Evolutionary conservation across 2,888 invertebrate genomes (phyloP).

Genomic region (Melanchra persicariae): DNA sequence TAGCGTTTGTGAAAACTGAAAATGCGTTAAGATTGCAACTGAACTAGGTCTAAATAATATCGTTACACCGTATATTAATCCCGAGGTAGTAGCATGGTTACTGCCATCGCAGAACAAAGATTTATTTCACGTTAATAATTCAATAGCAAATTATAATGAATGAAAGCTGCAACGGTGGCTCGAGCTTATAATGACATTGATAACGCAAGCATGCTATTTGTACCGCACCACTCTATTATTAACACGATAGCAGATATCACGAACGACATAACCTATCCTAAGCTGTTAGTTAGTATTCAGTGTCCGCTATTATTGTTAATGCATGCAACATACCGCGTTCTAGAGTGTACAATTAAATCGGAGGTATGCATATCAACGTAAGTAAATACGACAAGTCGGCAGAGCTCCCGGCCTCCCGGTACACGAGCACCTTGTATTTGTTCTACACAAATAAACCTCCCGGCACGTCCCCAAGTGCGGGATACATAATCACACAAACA

Average conservation of each 20-base stretch:
- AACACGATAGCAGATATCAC: conserved; percentile 25
- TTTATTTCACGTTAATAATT: not conserved
- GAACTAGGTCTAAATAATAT: conserved; percentile 1
- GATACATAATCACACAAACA: conserved; percentile 79
- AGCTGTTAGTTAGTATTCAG: conserved; percentile 56
- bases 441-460: conserved; percentile 83
- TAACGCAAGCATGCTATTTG: conserved; percentile 12
- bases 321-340: conserved; percentile 55
- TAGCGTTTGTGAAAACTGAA: not conserved
- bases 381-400: conserved; percentile 80
- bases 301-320: conserved; percentile 58
- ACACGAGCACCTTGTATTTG: conserved; percentile 86
- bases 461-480: conserved; percentile 78
- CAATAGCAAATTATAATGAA: conserved; percentile 9
- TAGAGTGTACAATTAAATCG: conserved; percentile 73
- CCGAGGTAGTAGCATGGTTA: not conserved
- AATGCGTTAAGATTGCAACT: not conserved
- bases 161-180: conserved; percentile 2
- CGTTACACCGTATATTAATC: not conserved
- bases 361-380: conserved; percentile 86
- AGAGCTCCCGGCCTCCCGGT: conserved; percentile 77
- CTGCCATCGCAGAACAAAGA: too few species aligned
- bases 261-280: conserved; percentile 67
- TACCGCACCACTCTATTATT: conserved; percentile 19
- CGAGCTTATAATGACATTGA: conserved; percentile 13